Percentiles rank a stretch among this genome's conserved stretches.
These are phyloP conservation scores for Cepaea hortensis DNA, from an alignment of 2,888 invertebrate genomes.

Conservation along the genomic window DNA sequence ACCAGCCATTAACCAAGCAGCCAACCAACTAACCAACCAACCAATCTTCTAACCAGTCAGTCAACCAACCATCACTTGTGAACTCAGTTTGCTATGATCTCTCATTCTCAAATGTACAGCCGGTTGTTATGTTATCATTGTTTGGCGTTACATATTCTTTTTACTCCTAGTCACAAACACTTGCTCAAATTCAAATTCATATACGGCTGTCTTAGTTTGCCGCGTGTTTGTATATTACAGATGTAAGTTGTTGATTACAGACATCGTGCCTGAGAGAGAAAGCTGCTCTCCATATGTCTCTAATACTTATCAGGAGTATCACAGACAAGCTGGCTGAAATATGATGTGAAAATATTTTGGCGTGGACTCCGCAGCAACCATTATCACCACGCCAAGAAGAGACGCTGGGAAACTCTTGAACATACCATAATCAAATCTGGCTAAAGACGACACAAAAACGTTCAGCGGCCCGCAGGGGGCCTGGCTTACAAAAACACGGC, in stretches of 20 bases:
- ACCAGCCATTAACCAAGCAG: too few relatives aligned
- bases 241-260: background rate
- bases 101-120: too few relatives aligned
- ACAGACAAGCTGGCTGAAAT: background rate
- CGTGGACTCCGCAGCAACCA: constrained; percentile 20
- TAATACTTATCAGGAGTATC: constrained; percentile 16
- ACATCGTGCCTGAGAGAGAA: background rate
- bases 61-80: too few relatives aligned
- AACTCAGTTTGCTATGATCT: too few relatives aligned
- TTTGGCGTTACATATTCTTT: too few relatives aligned
- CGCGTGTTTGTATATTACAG: background rate
- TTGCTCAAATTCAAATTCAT: too few relatives aligned
- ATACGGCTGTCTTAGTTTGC: too few relatives aligned
- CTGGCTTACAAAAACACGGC: constrained; percentile 24
- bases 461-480: background rate
- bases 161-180: too few relatives aligned
- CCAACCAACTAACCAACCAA: too few relatives aligned
- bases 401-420: constrained; percentile 4
- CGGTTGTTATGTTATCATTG: too few relatives aligned
- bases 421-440: constrained; percentile 36
- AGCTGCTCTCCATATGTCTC: background rate
- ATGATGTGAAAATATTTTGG: constrained; percentile 30
- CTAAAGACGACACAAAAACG: constrained; percentile 27
- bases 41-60: too few relatives aligned
- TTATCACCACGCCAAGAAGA: constrained; percentile 12